Conservation (phyloP, 2,797 vertebrate species). For the Tragelaphus oryx region DNA sequence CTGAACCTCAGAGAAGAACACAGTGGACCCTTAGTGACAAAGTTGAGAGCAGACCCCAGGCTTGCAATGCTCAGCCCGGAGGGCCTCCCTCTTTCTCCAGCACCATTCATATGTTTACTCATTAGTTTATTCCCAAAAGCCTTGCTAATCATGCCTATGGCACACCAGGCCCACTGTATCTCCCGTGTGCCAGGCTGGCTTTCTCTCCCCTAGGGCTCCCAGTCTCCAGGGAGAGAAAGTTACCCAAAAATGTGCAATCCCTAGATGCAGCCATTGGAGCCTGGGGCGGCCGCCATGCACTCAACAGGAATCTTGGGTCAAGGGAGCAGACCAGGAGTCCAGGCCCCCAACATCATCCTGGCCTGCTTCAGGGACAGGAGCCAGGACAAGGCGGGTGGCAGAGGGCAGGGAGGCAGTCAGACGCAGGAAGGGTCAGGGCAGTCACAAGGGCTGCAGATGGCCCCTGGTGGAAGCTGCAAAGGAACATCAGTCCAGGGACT, state of each 20-base stretch:
- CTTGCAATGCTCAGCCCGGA: not conserved
- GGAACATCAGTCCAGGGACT: not conserved
- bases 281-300: not conserved
- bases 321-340: not conserved
- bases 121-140: not conserved
- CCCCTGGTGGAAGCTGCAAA: not conserved
- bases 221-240: not conserved
- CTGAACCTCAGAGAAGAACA: not conserved
- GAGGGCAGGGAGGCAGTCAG: not conserved
- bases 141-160: too few relatives aligned
- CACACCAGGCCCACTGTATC: not conserved
- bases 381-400: not conserved
- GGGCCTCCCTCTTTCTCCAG: not conserved
- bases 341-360: not conserved
- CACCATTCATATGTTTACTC: not conserved
- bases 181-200: not conserved
- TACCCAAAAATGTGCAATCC: not conserved
- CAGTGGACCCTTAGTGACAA: not conserved
- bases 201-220: not conserved
- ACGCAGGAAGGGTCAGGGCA: accelerated
- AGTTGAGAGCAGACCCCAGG: not conserved
- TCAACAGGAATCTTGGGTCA: not conserved
- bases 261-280: accelerated
- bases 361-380: not conserved
- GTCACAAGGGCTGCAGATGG: not conserved